Base-by-base conservation (phyloP, 2,113 vertebrate genomes). In the Chlamydotis undulata region DNA sequence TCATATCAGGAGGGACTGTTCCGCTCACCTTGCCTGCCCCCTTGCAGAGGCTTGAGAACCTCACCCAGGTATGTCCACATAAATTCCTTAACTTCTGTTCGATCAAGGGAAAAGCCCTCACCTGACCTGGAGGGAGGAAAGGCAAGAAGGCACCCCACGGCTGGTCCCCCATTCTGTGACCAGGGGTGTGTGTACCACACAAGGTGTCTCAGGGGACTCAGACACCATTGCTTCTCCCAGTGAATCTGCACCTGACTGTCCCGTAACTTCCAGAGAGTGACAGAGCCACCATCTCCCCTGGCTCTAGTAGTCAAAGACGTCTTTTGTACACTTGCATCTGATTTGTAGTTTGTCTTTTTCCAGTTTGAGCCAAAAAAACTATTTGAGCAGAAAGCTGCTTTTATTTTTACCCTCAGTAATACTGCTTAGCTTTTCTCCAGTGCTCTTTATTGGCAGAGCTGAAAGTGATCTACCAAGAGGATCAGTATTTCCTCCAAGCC, bases 21-120 rank as follows among this genome's bases (percentile, higher is more conserved):
- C 41, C 0, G 4, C 61, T 95, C 80, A 95, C 94, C 94, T 92
- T 90, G 83, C 23, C 86, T 96, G 92, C 79, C 71, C 91, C 89
- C 65, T 81, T 11, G 55, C 75, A 71, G 25, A 92, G 65, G 57
- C 90, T 25, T 49, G 23, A 26, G 80, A 89, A 19, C 95, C 94
- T 90, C 95, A 90, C 80, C 92, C 92, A 89, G 76, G 39, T 84
- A 49, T 19, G 83, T 49, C 94, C 81, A 8, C 68, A 14, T 11
- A 0, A 12, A 87, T 85, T 25, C 85, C n/a, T 52, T 60, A 45
- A 23, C 53, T 87, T 22, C 49, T 18, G 47, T 14, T 26, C 4
- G 29, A 84, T 56, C 33, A 18, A 76, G 81, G 15, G 77, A 63
- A 75, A 39, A 94, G 69, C 71, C 71, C 94, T 95, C 45, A 3